Conservation (phyloP, 1,140 invertebrate species). For the Geopemphigus sp. region DNA sequence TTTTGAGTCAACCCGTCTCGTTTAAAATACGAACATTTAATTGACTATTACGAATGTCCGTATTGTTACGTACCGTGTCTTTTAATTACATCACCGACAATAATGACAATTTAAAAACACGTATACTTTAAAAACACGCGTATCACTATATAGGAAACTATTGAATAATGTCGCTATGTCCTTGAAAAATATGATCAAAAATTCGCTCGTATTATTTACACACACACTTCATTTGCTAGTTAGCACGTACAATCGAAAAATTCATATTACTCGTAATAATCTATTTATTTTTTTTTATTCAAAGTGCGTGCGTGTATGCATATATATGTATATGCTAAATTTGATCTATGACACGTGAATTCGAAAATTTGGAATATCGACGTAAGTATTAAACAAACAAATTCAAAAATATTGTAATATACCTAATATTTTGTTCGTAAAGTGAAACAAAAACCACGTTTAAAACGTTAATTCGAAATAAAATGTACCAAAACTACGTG, state of each 20-base stretch:
- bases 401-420: not conserved
- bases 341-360: not conserved
- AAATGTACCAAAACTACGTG: too few species aligned
- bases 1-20: not conserved
- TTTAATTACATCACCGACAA: not conserved
- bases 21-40: conserved; percentile 7
- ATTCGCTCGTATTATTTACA: not conserved
- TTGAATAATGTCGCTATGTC: not conserved
- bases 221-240: not conserved
- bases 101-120: not conserved
- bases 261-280: conserved; percentile 17
- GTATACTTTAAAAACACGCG: not conserved
- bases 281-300: conserved; percentile 19
- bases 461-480: too few species aligned
- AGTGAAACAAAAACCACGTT: too few species aligned
- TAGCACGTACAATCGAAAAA: not conserved
- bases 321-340: not conserved
- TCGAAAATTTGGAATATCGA: not conserved
- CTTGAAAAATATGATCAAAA: conserved; percentile 36
- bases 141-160: not conserved
- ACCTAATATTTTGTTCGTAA: too few species aligned
- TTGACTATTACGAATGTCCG: not conserved
- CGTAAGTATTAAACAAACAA: conserved; percentile 6
- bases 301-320: not conserved
- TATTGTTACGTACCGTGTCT: not conserved